phyloP scores from a whole-genome alignment of 1,140 invertebrate genomes.

The Hestina assimilis region DNA sequence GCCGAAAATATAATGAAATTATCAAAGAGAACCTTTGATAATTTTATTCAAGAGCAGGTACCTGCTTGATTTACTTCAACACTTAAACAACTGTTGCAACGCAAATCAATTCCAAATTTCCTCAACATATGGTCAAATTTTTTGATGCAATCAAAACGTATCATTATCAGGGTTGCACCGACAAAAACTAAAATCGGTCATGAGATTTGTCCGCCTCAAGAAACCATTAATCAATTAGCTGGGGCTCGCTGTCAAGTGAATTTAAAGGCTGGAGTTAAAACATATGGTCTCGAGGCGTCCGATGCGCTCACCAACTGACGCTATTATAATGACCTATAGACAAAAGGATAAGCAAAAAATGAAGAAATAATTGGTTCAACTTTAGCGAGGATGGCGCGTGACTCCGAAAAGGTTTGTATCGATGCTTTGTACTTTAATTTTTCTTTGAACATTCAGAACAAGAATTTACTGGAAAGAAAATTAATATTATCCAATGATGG shows the following conservation, averaged over 20 bases:
- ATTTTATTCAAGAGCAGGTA: constrained; percentile 6
- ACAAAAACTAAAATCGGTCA: constrained; percentile 61
- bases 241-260: constrained; percentile 61
- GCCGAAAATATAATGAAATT: no score
- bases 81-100: constrained; percentile 51
- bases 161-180: constrained; percentile 63
- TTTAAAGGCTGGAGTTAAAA: constrained; percentile 53
- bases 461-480: constrained; percentile 41
- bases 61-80: constrained; percentile 3
- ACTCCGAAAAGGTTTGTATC: constrained; percentile 68
- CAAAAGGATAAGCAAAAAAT: constrained; percentile 33
- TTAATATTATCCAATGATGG: no score
- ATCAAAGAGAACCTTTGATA: no score
- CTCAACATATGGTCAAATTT: constrained; percentile 60
- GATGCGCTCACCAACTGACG: constrained; percentile 68
- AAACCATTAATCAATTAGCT: constrained; percentile 71
- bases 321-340: constrained; percentile 50
- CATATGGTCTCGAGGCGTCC: constrained; percentile 56
- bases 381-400: constrained; percentile 63
- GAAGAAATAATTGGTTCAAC: constrained; percentile 67
- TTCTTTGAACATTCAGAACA: constrained; percentile 55
- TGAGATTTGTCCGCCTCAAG: constrained; percentile 67
- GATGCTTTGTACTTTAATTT: constrained; percentile 61
- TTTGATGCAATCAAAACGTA: constrained; percentile 68
- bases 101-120: constrained; percentile 53